phyloP scores from a whole-genome alignment of 2,888 invertebrate genomes.

The Plemyria rubiginata region DNA sequence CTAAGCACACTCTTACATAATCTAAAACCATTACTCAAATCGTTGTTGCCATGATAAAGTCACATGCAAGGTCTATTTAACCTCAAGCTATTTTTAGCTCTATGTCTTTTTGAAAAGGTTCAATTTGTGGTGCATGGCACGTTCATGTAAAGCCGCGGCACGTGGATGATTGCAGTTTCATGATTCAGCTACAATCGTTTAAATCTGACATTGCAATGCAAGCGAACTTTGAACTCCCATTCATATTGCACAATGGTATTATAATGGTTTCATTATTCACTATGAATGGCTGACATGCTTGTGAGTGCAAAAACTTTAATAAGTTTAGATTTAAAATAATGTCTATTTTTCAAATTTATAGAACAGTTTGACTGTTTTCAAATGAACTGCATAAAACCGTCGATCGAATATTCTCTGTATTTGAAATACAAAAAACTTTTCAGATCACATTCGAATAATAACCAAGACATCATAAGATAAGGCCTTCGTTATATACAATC shows the following conservation, averaged over 20 bases:
- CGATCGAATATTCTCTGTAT: too few relatives aligned
- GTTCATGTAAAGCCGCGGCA: not conserved
- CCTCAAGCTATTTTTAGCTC: constrained; percentile 8
- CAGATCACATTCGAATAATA: too few relatives aligned
- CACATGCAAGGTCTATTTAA: constrained; percentile 1
- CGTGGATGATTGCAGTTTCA: constrained; percentile 14
- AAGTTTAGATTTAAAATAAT: too few relatives aligned
- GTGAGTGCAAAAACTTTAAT: not conserved
- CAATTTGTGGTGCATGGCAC: not conserved
- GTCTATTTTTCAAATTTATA: too few relatives aligned
- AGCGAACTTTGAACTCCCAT: constrained; percentile 16
- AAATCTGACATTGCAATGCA: constrained; percentile 27
- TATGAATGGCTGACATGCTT: not conserved
- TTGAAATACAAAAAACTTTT: too few relatives aligned
- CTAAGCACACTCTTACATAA: too few relatives aligned
- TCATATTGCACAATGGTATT: constrained; percentile 1
- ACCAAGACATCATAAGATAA: too few relatives aligned
- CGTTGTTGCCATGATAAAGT: constrained; percentile 5
- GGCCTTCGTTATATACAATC: too few relatives aligned
- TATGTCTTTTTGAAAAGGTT: not conserved
- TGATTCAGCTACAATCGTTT: constrained; percentile 21
- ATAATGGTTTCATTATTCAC: constrained; percentile 3
- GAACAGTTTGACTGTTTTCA: too few relatives aligned
- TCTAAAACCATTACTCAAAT: constrained; percentile 11
- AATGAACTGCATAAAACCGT: too few relatives aligned